Conservation (phyloP, 2,113 vertebrate species). For the Zingel zingel region DNA sequence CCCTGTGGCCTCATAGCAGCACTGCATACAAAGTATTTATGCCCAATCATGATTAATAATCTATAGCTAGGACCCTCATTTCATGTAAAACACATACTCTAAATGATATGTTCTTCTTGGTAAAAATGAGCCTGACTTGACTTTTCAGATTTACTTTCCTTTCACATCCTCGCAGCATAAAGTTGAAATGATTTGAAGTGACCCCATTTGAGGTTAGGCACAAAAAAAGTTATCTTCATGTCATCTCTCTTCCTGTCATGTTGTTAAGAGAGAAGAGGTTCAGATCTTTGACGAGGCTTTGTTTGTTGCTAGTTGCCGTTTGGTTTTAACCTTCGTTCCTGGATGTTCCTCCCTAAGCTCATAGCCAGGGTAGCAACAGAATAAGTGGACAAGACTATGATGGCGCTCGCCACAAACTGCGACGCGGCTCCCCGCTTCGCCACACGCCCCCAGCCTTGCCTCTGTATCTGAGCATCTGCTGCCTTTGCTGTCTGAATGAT, state of each 20-base stretch:
- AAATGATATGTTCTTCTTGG: not conserved
- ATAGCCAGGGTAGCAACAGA: slow-evolving; percentile 63
- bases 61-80: no score
- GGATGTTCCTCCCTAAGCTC: slow-evolving; percentile 66
- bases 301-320: slow-evolving; percentile 36
- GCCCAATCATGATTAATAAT: not conserved
- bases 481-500: slow-evolving; percentile 28
- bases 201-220: not conserved
- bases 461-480: slow-evolving; percentile 39
- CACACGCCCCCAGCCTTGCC: slow-evolving; percentile 33
- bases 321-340: slow-evolving; percentile 53
- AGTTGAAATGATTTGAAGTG: not conserved
- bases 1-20: slow-evolving; percentile 58
- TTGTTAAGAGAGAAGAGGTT: not conserved
- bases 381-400: slow-evolving; percentile 71
- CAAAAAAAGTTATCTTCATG: not conserved
- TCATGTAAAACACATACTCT: not conserved
- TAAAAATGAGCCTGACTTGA: not conserved
- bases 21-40: slow-evolving; percentile 38
- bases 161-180: not conserved
- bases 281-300: not conserved
- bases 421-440: slow-evolving; percentile 63
- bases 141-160: not conserved
- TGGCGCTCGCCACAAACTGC: slow-evolving; percentile 73
- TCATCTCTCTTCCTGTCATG: not conserved